Percentiles rank a stretch among this genome's conserved stretches.
phyloP scores from a whole-genome alignment of 2,113 vertebrate species.

The Quiscalus mexicanus region DNA sequence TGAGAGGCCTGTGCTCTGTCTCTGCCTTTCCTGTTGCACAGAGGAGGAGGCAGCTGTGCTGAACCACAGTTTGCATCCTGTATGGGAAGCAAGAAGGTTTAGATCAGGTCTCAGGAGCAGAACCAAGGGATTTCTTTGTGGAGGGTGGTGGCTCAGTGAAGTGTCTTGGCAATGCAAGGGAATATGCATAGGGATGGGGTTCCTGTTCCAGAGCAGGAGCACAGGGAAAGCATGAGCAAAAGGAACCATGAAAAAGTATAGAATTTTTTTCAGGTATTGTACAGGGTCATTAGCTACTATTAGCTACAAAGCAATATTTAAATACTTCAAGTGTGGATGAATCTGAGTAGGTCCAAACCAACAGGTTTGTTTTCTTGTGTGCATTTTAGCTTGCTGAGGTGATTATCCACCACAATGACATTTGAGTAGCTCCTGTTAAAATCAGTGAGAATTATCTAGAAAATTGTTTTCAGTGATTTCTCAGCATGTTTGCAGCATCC shows the following conservation, averaged over 20 bases:
- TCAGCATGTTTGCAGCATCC: neutral
- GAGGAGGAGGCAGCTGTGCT: neutral
- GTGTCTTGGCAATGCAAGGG: constrained; percentile 3
- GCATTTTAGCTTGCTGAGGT: neutral
- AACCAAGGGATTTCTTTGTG: neutral
- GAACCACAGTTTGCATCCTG: neutral
- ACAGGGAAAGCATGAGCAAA: constrained; percentile 30
- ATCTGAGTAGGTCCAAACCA: neutral
- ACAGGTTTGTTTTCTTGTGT: neutral
- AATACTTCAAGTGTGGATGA: neutral
- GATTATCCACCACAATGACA: neutral
- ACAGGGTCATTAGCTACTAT: neutral
- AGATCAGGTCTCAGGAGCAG: neutral
- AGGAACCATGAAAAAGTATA: neutral
- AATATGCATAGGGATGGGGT: neutral
- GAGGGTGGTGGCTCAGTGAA: constrained; percentile 27
- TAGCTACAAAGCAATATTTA: constrained; percentile 22
- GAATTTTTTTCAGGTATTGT: neutral
- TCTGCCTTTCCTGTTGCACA: neutral
- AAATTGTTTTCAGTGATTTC: neutral
- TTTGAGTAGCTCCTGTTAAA: neutral
- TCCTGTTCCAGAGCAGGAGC: constrained; percentile 43
- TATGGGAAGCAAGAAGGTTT: neutral
- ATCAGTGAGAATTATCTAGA: neutral
- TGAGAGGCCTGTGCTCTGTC: neutral